Conservation (phyloP, 1,140 invertebrate genomes). For the Pachypsylla venusta region DNA sequence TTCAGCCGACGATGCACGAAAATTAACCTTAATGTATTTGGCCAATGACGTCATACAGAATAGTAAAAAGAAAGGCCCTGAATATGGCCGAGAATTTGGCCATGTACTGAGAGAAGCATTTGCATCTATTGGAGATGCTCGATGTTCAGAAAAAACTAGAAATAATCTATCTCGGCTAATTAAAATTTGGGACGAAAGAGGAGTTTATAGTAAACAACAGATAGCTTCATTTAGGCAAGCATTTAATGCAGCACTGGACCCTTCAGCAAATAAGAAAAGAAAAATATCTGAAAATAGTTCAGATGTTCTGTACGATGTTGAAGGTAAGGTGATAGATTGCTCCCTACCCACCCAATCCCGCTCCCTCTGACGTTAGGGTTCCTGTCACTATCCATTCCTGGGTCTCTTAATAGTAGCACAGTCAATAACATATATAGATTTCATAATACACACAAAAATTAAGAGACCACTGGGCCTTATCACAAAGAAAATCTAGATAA, state of each 20-base stretch:
- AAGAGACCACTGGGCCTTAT: no score
- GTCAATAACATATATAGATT: no score
- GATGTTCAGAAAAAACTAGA: conserved; percentile 57
- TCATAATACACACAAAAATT: no score
- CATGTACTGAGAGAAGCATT: conserved; percentile 61
- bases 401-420: no score
- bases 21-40: conserved; percentile 89
- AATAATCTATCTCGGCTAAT: conserved; percentile 64
- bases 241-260: conserved; percentile 25
- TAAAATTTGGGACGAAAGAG: conserved; percentile 82
- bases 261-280: not conserved
- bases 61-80: conserved; percentile 91
- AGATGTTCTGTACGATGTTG: not conserved
- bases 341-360: no score
- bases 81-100: conserved; percentile 80
- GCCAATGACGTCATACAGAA: conserved; percentile 99
- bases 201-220: conserved; percentile 64
- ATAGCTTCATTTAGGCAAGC: conserved; percentile 57
- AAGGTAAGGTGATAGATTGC: not conserved
- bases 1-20: conserved; percentile 69
- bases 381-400: no score
- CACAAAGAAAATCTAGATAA: no score
- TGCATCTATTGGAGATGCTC: conserved; percentile 53
- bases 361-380: no score
- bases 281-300: not conserved